A percentile compares a stretch with the other conserved stretches of the same genome.
Evolutionary conservation across 2,797 vertebrate species (phyloP).

Genomic region (Ispidina picta): DNA sequence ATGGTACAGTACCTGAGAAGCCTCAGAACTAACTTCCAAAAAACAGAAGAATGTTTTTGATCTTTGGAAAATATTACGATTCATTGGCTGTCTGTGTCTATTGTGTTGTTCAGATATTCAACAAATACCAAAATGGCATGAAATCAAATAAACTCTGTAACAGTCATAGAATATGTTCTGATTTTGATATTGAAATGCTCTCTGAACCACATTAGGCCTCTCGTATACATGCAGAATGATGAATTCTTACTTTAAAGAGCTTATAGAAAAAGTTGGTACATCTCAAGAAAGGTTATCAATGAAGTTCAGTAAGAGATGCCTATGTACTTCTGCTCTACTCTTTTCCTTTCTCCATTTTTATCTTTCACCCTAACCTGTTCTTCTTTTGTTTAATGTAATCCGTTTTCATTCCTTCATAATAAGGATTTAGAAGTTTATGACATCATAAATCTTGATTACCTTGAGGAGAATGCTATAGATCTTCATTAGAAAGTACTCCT

Average conservation of each 20-base stretch:
- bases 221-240: neutral
- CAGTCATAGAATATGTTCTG: neutral
- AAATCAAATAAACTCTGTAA: neutral
- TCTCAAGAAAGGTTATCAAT: neutral
- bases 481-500: slow-evolving; percentile 35
- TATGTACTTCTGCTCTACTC: neutral
- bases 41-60: neutral
- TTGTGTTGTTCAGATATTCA: neutral
- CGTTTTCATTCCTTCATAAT: slow-evolving; percentile 1
- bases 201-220: neutral
- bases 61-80: slow-evolving; percentile 7
- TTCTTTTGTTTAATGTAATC: neutral
- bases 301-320: neutral
- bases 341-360: neutral
- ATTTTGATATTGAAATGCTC: neutral
- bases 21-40: slow-evolving; percentile 16
- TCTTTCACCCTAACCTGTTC: neutral
- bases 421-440: neutral
- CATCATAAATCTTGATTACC: neutral
- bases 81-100: neutral
- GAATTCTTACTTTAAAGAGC: neutral
- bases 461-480: neutral
- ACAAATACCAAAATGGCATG: neutral
- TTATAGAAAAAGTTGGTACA: neutral
- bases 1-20: neutral